Base-by-base conservation (phyloP, 2,797 vertebrate species). In the Microctenopoma lineatum region DNA sequence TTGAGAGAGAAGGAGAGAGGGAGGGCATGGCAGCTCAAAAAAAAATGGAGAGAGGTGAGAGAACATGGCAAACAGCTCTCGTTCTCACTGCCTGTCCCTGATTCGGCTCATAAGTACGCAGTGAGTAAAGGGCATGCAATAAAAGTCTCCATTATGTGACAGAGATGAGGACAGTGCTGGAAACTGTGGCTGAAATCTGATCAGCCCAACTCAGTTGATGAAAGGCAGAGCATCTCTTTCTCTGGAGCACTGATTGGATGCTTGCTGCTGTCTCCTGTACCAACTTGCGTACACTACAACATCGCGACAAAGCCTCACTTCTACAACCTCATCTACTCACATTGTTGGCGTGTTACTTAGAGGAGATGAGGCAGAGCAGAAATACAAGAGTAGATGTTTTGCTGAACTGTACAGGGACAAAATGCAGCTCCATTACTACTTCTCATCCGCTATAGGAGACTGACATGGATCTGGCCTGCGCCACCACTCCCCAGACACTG, bases 201-300 rank as follows among this genome's bases (percentile, higher is more conserved):
- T 90, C 81, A 3, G 73, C 54, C 62, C 48, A 46, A 60, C 68
- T 86, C 60, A 7, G 74, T 61, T 68, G 52, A 68, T 67, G 58
- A 70, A 70, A 74, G 62, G 52, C 64, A 66, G 67, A 80, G 70
- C 70, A 25, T 84, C 74, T 84, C 67, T 84, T 73, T 86, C 83
- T 85, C 66, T 57, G 60, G 73, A 70, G 56, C 91, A 93, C 92
- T 71, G 92, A 93, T 93, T 60, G 27, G 52, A 77, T 42, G 48
- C 71, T 87, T 10, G 47, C 78, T 68, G 67, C 66, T 46, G 69
- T 72, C 82, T 80, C 71, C 73, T 74, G 66, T 53, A 53, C 75
- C 59, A 67, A 59, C 66, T 66, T 52, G 54, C 56, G 25, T 87
- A 67, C 58, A 59, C 44, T 69, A 64, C 25, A 58, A 73, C 71